These are phyloP conservation scores for Drosophila repletoides DNA, from an alignment of 1,140 invertebrate genomes.

Conservation along the genomic window DNA sequence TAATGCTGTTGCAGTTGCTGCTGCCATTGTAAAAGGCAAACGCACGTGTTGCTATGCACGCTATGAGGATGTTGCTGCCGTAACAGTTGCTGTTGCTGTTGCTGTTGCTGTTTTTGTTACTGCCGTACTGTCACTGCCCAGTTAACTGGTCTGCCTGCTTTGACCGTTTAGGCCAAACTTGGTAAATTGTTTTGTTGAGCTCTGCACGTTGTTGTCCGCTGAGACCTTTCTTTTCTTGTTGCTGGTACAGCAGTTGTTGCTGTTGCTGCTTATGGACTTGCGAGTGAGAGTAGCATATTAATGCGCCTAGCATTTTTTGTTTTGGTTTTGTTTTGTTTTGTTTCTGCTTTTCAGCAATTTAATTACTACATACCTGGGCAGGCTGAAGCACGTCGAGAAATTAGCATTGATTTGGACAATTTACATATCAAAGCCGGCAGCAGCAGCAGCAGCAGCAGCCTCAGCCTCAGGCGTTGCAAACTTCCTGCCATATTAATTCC, in stretches of 20 bases:
- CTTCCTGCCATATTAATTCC: conserved; percentile 30
- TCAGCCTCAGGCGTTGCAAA: conserved; percentile 24
- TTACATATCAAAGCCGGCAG: conserved; percentile 69
- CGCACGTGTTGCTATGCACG: conserved; percentile 79
- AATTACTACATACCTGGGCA: conserved; percentile 53
- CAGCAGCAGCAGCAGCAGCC: conserved; percentile 6
- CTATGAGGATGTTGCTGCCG: conserved; percentile 78
- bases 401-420: conserved; percentile 71
- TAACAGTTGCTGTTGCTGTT: conserved; percentile 67
- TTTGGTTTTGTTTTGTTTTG: conserved; percentile 18
- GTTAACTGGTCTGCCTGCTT: conserved; percentile 33
- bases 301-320: conserved; percentile 35
- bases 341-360: conserved; percentile 50
- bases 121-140: conserved; percentile 49
- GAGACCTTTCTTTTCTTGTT: conserved; percentile 64
- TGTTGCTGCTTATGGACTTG: conserved; percentile 10
- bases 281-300: conserved; percentile 81
- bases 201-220: conserved; percentile 30
- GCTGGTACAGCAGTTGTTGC: conserved; percentile 2
- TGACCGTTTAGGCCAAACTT: conserved; percentile 78
- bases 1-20: conserved; percentile 24
- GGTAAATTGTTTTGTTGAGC: conserved; percentile 78
- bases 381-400: conserved; percentile 28
- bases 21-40: conserved; percentile 66
- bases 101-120: conserved; percentile 18